Conservation (phyloP, 2,888 invertebrate genomes). For the Nymphalis c-album region DNA sequence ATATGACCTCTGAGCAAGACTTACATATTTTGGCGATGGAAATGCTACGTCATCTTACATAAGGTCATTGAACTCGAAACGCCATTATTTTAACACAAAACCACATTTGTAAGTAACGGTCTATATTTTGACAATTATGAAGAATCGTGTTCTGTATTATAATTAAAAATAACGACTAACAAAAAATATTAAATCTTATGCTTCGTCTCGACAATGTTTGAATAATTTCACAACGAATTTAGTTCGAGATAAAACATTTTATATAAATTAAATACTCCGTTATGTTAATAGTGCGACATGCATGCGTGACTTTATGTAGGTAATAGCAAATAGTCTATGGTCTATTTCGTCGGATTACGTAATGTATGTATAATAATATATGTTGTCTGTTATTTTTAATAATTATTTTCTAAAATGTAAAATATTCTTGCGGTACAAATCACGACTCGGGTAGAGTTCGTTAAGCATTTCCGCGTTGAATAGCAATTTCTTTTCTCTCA, state of each 20-base stretch:
- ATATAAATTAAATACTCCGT: constrained; percentile 3
- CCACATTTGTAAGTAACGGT: constrained; percentile 27
- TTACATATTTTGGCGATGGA: constrained; percentile 23
- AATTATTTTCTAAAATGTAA: no score
- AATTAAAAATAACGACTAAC: constrained; percentile 1
- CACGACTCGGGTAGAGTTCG: no score
- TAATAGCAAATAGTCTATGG: background rate
- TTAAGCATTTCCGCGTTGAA: no score
- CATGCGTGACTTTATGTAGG: background rate
- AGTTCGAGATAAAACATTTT: background rate
- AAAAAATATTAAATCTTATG: background rate
- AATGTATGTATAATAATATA: background rate
- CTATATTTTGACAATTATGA: constrained; percentile 26
- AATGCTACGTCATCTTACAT: constrained; percentile 30
- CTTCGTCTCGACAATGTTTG: background rate
- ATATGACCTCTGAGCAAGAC: constrained; percentile 22
- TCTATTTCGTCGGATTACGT: background rate
- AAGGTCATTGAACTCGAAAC: constrained; percentile 29
- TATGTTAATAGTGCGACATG: constrained; percentile 8
- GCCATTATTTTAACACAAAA: constrained; percentile 30
- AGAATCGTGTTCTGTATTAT: constrained; percentile 17
- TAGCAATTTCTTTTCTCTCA: no score
- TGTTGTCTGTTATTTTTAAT: no score
- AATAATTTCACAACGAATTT: background rate
- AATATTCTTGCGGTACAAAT: no score